Percentiles rank a stretch among this genome's conserved stretches.
phyloP scores from a whole-genome alignment of 2,797 vertebrate species.

The Clarias fuscus region DNA sequence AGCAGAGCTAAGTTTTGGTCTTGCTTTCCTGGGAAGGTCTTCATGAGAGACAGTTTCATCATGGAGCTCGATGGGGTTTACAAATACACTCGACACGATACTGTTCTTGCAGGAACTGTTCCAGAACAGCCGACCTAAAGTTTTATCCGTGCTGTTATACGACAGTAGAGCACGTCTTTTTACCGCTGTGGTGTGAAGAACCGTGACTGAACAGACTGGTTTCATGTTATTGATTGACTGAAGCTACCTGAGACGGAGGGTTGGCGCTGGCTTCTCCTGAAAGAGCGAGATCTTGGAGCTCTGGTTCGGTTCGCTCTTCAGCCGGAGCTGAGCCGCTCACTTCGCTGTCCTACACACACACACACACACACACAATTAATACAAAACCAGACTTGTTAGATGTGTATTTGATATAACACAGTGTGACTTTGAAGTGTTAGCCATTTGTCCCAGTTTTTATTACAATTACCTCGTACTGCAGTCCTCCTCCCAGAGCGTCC shows the following conservation, averaged over 20 bases:
- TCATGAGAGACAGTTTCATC: too few species aligned
- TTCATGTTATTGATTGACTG: not conserved
- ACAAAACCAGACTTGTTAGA: not conserved
- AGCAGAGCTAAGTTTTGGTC: too few species aligned
- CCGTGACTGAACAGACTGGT: not conserved
- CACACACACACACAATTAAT: not conserved
- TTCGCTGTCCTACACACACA: slow-evolving; percentile 72
- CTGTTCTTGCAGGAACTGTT: too few species aligned
- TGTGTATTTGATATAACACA: not conserved
- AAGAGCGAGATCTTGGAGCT: slow-evolving; percentile 68
- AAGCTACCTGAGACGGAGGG: slow-evolving; percentile 70
- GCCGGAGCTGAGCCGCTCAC: slow-evolving; percentile 62
- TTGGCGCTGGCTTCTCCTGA: slow-evolving; percentile 70
- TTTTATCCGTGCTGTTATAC: not conserved
- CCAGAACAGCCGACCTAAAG: not conserved
- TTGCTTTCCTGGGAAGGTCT: too few species aligned
- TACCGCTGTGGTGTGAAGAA: not conserved
- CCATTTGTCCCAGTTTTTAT: not conserved
- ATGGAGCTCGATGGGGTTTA: too few species aligned
- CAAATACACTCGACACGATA: too few species aligned
- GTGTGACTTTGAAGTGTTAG: too few species aligned
- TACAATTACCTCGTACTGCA: slow-evolving; percentile 81
- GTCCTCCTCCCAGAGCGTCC: slow-evolving; percentile 74
- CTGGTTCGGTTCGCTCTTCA: slow-evolving; percentile 74
- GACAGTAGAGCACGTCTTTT: not conserved